Base-by-base conservation (phyloP, 2,888 invertebrate genomes). In the Lepas anatifera region DNA sequence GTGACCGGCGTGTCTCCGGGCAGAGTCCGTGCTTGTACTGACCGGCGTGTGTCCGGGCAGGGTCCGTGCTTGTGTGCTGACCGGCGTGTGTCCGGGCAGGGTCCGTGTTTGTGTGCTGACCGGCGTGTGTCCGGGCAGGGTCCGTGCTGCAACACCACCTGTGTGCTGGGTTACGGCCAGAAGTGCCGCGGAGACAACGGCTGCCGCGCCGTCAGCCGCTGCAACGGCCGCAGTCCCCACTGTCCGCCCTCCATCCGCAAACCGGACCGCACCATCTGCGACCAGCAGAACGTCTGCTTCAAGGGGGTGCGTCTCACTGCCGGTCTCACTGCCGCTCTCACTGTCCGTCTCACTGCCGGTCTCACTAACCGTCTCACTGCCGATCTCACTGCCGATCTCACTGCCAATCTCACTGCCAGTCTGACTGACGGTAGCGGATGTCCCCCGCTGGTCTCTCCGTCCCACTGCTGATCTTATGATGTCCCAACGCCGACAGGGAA, bases 201-300 rank as follows among this genome's bases (percentile, higher is more conserved):
- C 0, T 97, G 97, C 77, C 86, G 93, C 27, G 92, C 93, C 80
- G 88, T 92, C 3, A 90, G 94, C 77, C 93, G 89, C 81, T 98
- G 98, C 82, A 90, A 93, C 81, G 94, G 94, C 46, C 83, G 87
- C 75, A 85, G 90, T 71, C 90, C 97, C 8, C 87, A 88, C 77
- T 99, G 98, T 81, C 98, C 98, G 43, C 87, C 89, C 39, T 94
- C 96, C 71, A 85, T 89, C 50, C 92, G 93, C 81, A 95, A 95
- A 80, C 88, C 91, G 13, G 94, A 98, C 82, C 89, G 79, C 72
- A 95, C 95, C 6, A 89, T 95, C 73, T 99, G 98, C 81, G 96
- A 97, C 80, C 91, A 95, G 79, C 94, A 95, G 79, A 95, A 97
- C 77, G 95, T 98, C 71, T 98, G 98, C 80, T 94, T 91, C 78